A percentile compares a stretch with the other conserved stretches of the same genome.
phyloP scores from a whole-genome alignment of 2,797 vertebrate genomes.

The Sparidentex hasta region DNA sequence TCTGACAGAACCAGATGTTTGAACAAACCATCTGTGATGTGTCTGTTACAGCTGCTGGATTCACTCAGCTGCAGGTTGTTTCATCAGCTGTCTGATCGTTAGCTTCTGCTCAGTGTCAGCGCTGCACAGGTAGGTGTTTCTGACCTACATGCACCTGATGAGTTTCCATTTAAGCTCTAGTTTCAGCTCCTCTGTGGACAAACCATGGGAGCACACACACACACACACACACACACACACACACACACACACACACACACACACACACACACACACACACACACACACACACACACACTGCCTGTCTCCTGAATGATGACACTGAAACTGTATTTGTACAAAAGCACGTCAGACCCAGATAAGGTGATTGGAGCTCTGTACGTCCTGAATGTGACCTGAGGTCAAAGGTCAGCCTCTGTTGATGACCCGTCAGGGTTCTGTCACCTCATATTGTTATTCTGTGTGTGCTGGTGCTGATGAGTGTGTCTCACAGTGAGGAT shows the following conservation, averaged over 20 bases:
- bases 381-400: conserved; percentile 7
- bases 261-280: no score
- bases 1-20: no score
- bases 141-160: background rate
- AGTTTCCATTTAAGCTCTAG: background rate
- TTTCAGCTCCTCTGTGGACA: no score
- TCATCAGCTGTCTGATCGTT: background rate
- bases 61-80: background rate
- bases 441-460: conserved; percentile 2
- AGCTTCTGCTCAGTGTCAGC: background rate
- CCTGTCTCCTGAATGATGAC: background rate
- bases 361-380: background rate
- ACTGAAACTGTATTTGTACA: background rate
- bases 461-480: background rate
- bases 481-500: conserved; percentile 13
- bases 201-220: no score
- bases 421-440: conserved; percentile 51
- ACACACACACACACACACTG: no score
- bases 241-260: no score
- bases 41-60: background rate
- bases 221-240: no score
- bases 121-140: background rate
- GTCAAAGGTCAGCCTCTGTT: conserved; percentile 49
- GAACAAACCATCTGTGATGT: no score
- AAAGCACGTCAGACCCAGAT: background rate